Conservation (phyloP, 2,888 invertebrate species). For the Aleiodes testaceus region DNA sequence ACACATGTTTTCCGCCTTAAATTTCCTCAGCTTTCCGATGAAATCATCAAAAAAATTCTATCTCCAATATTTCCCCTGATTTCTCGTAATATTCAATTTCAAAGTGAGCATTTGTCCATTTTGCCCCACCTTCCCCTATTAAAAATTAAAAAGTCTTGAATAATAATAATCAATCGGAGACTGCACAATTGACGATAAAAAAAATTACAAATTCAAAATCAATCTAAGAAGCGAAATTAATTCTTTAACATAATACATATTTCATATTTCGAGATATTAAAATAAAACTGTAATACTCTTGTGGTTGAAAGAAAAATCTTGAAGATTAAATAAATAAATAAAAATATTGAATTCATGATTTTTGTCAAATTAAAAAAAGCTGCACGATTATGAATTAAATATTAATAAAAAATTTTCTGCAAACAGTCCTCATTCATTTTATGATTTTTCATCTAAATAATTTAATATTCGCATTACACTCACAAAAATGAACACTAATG, state of each 20-base stretch:
- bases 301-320: neutral
- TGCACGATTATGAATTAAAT: neutral
- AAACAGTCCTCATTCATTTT: neutral
- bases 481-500: constrained; percentile 57
- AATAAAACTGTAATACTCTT: constrained; percentile 20
- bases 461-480: constrained; percentile 31
- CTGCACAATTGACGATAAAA: neutral
- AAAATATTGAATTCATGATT: neutral
- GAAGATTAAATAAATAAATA: constrained; percentile 11
- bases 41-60: too few species aligned
- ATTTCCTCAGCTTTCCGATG: too few species aligned
- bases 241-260: neutral
- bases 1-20: too few species aligned
- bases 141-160: constrained; percentile 10
- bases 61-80: too few species aligned
- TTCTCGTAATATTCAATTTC: too few species aligned
- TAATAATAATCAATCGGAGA: neutral
- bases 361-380: neutral
- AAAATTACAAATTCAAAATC: neutral
- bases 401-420: neutral
- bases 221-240: neutral
- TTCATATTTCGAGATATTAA: neutral
- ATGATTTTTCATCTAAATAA: neutral
- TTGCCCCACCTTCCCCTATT: too few species aligned
- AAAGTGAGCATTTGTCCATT: too few species aligned